Evolutionary conservation across 2,113 vertebrate species (phyloP).

Genomic region (Myrmecophaga tridactyla): DNA sequence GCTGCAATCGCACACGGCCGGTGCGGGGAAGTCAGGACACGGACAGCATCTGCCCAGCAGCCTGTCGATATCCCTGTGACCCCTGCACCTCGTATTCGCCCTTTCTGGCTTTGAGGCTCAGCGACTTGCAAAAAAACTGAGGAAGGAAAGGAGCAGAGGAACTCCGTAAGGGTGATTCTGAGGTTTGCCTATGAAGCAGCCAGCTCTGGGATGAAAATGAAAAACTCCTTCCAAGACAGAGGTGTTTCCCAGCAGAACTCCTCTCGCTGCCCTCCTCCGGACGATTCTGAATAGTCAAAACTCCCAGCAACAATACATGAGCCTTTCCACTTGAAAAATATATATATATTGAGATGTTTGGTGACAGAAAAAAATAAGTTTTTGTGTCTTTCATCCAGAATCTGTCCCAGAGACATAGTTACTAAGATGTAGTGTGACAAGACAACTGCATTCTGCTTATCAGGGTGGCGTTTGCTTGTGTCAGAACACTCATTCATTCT

Average conservation of each 20-base stretch:
- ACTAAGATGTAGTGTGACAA: background rate
- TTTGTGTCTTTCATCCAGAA: background rate
- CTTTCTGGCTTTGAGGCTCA: background rate
- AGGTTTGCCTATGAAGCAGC: fast-evolving
- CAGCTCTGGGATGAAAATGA: background rate
- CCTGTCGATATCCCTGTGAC: background rate
- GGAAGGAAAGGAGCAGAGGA: background rate
- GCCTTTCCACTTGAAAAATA: background rate
- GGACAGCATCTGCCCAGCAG: fast-evolving
- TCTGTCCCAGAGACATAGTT: background rate
- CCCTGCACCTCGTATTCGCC: fast-evolving
- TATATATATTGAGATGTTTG: background rate
- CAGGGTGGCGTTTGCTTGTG: background rate
- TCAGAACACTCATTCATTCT: background rate
- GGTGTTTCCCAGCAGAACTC: background rate
- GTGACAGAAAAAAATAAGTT: background rate
- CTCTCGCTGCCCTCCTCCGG: fast-evolving
- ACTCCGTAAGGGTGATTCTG: background rate
- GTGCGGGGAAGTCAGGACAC: background rate
- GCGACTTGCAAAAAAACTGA: background rate
- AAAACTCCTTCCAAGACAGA: background rate
- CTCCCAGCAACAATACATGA: background rate
- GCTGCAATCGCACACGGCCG: conserved; percentile 65
- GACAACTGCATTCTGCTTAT: background rate
- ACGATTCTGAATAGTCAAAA: background rate